Percentiles rank a stretch among this genome's conserved stretches.
These are phyloP conservation scores for Cheirogaleus major DNA, from an alignment of 2,797 vertebrate genomes.

Conservation along the genomic window DNA sequence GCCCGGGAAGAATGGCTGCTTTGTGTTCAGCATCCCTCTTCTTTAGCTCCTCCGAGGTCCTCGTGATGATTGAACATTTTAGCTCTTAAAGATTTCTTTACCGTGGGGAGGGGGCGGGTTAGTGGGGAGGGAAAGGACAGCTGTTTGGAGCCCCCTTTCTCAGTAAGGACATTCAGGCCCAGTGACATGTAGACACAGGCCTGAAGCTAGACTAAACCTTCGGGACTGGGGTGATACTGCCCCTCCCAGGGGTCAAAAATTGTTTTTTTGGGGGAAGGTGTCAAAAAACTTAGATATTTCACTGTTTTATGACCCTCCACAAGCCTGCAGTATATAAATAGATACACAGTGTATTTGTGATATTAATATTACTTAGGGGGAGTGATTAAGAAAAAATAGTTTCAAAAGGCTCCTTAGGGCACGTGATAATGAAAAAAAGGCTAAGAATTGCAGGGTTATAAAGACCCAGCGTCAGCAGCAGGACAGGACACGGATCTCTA, in stretches of 20 bases:
- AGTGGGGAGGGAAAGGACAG: background rate
- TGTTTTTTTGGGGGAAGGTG: background rate
- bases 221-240: fast-evolving
- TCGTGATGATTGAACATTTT: background rate
- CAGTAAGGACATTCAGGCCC: background rate
- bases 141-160: background rate
- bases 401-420: background rate
- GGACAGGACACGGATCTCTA: background rate
- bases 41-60: background rate
- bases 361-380: background rate
- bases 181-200: background rate
- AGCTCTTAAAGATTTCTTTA: background rate
- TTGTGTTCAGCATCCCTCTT: background rate
- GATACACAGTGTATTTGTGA: background rate
- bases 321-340: background rate
- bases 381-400: background rate
- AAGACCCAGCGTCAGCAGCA: background rate
- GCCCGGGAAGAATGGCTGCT: slow-evolving; percentile 20
- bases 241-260: background rate
- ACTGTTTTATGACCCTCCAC: background rate
- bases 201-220: background rate
- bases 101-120: background rate
- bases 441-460: background rate
- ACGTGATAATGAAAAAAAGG: background rate
- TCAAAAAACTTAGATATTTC: background rate